Percentiles rank a stretch among this genome's conserved stretches.
Evolutionary conservation across 1,140 invertebrate species (phyloP).

Genomic region (Zaprionus lachaisei): DNA sequence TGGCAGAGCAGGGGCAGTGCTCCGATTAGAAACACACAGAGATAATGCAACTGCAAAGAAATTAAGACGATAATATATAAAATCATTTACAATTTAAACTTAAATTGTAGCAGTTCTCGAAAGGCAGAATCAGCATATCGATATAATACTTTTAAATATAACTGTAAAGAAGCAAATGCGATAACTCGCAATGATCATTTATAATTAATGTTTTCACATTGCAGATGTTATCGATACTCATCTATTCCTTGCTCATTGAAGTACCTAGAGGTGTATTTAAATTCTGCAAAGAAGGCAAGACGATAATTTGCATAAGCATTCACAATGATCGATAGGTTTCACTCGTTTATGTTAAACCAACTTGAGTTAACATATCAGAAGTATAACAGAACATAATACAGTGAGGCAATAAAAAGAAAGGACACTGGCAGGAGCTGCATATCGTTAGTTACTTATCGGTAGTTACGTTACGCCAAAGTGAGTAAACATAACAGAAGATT

Average conservation of each 20-base stretch:
- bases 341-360: neutral
- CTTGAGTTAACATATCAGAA: neutral
- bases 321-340: neutral
- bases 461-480: neutral
- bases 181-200: no score
- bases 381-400: no score
- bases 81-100: no score
- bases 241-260: no score
- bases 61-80: neutral
- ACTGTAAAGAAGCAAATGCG: no score
- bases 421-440: neutral
- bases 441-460: neutral
- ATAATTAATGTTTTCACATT: no score
- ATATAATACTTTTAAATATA: no score
- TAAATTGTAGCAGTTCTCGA: no score
- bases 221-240: no score
- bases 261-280: no score
- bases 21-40: slow-evolving; percentile 59
- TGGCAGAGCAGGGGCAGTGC: slow-evolving; percentile 64
- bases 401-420: no score
- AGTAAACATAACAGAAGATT: neutral
- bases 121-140: no score
- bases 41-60: slow-evolving; percentile 36
- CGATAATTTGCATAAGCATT: neutral
- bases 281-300: slow-evolving; percentile 19